These are phyloP conservation scores for Tenodera sinensis DNA, from an alignment of 2,888 invertebrate species.

Conservation along the genomic window DNA sequence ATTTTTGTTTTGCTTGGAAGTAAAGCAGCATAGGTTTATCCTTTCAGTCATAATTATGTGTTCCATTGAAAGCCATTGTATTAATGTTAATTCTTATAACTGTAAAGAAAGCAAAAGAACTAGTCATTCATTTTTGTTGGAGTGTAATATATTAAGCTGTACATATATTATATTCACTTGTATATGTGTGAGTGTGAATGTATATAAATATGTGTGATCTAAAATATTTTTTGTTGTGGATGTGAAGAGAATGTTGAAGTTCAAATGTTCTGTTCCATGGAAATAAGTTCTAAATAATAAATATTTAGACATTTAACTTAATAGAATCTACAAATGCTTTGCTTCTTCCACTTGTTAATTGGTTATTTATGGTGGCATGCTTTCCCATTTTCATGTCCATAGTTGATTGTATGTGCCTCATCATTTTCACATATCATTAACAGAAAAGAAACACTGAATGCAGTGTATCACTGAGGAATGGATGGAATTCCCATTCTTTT, in stretches of 20 bases:
- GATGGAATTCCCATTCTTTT: neutral
- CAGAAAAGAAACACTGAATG: neutral
- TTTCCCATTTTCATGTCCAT: neutral
- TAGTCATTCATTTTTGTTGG: conserved; percentile 15
- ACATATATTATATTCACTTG: neutral
- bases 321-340: conserved; percentile 4
- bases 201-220: neutral
- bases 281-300: neutral
- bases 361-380: neutral
- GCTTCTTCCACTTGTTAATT: conserved; percentile 21
- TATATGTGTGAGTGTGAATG: neutral
- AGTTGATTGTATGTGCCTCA: conserved; percentile 22
- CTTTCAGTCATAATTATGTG: neutral
- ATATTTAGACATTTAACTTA: neutral
- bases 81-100: conserved; percentile 5
- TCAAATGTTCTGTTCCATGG: conserved; percentile 3
- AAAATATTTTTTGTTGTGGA: neutral
- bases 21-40: neutral
- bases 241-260: neutral
- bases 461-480: conserved; percentile 4
- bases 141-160: conserved; percentile 12
- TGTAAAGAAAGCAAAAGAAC: neutral
- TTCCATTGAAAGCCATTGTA: neutral
- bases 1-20: neutral
- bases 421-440: conserved; percentile 21